Evolutionary conservation across 37 sponge, comb jelly and placozoan species (phyloP), one percentile per base, ranked within the genome.

Genomic region (Halisarca cf. caerulea): DNA sequence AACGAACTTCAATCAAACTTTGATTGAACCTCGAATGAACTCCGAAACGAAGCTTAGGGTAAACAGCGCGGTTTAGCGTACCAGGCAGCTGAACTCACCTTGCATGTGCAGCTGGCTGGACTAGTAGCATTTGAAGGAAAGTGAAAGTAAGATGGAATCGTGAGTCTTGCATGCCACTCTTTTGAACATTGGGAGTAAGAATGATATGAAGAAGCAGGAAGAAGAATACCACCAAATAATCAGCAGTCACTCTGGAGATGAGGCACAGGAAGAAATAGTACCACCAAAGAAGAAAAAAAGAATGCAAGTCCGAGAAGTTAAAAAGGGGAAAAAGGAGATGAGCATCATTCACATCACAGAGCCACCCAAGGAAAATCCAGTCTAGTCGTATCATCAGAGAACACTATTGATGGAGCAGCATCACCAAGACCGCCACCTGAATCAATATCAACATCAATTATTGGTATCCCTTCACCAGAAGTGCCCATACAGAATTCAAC

Each of bases 131-230:
- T n/a, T n/a, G n/a, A n/a, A n/a, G n/a, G n/a, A n/a, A 74, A 44
- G 43, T 25, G 23, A 38, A 74, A 41, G 44, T 74, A 3, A 74
- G 41, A 74, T 74, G 77, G 77, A 27, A 27, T 27, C 44, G 77
- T 27, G 71, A 69, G 71, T 69, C 36, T 69, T 69, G 21, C 71
- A 32, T 69, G 71, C 71, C 71, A 69, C 71, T 28, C 4, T 69
- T 69, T 7, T 69, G 5, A 36, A 4, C 27, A 69, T 69, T 69
- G 71, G 34, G 2, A 69, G 36, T 36, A 69, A 69, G 33, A 36
- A 4, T 11, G 71, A 28, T 35, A 4, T 69, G 71, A 69, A 69
- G 71, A 69, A 15, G 71, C 27, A 69, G 34, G 35, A 69, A 69
- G 7, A 69, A 15, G 71, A 69, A 2, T 36, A 35, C 71, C 34